Conservation (phyloP, 2,113 vertebrate genomes). For the Hippocampus guttulatus region DNA sequence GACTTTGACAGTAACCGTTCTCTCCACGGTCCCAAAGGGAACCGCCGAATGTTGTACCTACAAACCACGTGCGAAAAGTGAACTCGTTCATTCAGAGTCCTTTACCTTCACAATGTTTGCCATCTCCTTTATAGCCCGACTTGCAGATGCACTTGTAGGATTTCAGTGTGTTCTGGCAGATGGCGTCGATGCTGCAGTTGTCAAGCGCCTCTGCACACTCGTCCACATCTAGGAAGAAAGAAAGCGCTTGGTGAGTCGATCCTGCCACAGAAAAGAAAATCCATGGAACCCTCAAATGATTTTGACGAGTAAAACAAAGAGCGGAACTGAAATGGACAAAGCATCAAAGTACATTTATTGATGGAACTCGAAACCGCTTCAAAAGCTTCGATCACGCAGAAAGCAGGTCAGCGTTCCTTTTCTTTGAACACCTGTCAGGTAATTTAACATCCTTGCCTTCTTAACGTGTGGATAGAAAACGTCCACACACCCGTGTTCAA, state of each 20-base stretch:
- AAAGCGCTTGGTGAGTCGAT: neutral
- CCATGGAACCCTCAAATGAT: neutral
- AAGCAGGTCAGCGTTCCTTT: neutral
- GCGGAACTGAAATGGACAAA: neutral
- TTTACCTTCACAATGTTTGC: slow-evolving; percentile 97
- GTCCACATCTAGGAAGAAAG: slow-evolving; percentile 72
- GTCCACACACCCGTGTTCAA: too few relatives aligned
- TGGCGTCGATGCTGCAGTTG: slow-evolving; percentile 83
- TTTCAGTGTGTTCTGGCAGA: slow-evolving; percentile 80
- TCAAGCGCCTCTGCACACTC: slow-evolving; percentile 79
- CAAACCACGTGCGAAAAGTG: slow-evolving; percentile 21
- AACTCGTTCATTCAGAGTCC: neutral
- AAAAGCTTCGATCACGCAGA: neutral
- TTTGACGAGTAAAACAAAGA: neutral
- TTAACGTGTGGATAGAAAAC: too few relatives aligned
- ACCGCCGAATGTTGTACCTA: slow-evolving; percentile 1
- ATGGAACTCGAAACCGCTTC: neutral
- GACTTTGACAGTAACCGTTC: slow-evolving; percentile 14
- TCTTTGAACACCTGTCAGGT: too few relatives aligned
- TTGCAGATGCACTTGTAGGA: slow-evolving; percentile 85
- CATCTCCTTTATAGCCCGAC: slow-evolving; percentile 89
- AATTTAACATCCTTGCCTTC: too few relatives aligned
- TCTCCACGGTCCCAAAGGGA: neutral
- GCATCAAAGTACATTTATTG: neutral
- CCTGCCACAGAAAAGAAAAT: neutral